Percentiles rank a stretch among this genome's conserved stretches.
Evolutionary conservation across 2,113 vertebrate species (phyloP).

Genomic region (Archilochus colubris): DNA sequence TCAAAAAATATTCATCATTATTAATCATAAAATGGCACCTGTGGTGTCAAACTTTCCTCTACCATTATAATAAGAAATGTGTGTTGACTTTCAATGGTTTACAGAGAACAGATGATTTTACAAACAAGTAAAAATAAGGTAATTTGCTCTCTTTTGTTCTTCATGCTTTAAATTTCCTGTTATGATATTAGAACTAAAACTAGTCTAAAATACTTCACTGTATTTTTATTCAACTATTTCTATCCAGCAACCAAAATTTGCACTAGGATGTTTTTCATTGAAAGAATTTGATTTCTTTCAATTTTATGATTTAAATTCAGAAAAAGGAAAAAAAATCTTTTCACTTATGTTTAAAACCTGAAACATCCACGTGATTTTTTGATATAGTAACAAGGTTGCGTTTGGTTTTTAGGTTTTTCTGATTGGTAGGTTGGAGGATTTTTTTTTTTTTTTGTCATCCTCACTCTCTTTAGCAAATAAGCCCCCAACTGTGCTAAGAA

Average conservation of each 20-base stretch:
- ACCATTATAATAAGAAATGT: neutral
- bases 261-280: neutral
- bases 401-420: neutral
- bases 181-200: neutral
- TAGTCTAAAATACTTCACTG: neutral
- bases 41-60: neutral
- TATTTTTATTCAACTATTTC: neutral
- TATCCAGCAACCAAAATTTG: neutral
- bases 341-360: neutral
- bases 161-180: fast-evolving
- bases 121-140: neutral
- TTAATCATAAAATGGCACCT: neutral
- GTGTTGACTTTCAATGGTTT: neutral
- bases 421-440: neutral
- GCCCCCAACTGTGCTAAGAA: neutral
- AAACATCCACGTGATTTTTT: neutral
- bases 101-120: neutral
- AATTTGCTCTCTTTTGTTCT: neutral
- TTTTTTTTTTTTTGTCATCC: neutral
- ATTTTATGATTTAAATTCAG: neutral
- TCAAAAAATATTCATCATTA: neutral
- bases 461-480: neutral
- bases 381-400: neutral
- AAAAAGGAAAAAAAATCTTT: neutral
- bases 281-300: neutral